Base-by-base conservation (phyloP, 2,113 vertebrate genomes). In the Pheucticus melanocephalus region DNA sequence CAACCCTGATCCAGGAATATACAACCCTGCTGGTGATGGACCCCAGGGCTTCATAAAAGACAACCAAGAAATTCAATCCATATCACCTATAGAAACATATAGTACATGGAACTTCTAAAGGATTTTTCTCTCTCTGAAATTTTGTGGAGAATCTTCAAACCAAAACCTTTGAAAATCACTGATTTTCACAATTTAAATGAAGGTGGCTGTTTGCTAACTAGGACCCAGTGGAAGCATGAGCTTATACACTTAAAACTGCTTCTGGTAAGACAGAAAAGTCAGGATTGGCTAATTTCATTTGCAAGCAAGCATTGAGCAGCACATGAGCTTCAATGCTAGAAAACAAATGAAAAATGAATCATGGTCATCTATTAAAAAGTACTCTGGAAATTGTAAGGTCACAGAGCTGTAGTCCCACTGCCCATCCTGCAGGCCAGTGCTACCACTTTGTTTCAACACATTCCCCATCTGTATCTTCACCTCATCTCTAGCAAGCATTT, bases 261-360 rank as follows among this genome's bases (percentile, higher is more conserved):
- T 86, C n/a, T 84, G 22, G 20, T 61, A 57, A 45, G 15, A 76
- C 1, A 78, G 44, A 20, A 22, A 68, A 47, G 17, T 56, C 40
- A 82, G 44, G 50, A 79, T 10, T 54, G 39, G 54, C 63, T 59
- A 72, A 63, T 18, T 79, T 85, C 0, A 4, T 33, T 66, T 84
- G 30, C 40, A 82, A 65, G 44, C 14, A 79, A 92, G 64, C 18
- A 53, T 0, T 60, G 45, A 70, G 66, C 35, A 73, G 59, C 8
- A 63, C 21, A 44, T 9, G 31, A 83, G 40, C 15, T 40, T 91
- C 27, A 59, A 2, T 37, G 39, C 56, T 63, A 78, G 24, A 66
- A 28, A 39, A 90, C 12, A 96, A 95, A 78, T n/a, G 39, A 82
- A 92, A 97, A 90, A 94, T 91, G 57, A 82, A 78, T 64, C 50